Conservation (phyloP, 2,113 vertebrate genomes). For the Solenodon paradoxus region DNA sequence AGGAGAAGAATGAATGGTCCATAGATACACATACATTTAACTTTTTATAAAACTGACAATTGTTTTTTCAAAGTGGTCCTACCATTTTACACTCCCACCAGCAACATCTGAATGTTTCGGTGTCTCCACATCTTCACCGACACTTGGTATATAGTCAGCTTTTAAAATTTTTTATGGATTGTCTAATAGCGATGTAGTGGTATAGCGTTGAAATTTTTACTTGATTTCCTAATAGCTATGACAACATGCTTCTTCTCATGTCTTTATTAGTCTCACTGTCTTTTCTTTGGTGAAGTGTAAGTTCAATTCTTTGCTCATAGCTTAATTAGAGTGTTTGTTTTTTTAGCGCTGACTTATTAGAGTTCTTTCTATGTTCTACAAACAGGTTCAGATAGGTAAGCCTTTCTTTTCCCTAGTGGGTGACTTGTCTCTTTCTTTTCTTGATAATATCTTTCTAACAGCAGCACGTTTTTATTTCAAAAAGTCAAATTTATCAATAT, state of each 20-base stretch:
- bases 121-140: not conserved
- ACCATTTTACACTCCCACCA: not conserved
- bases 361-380: not conserved
- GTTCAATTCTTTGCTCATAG: not conserved
- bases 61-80: not conserved
- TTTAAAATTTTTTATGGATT: not conserved
- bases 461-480: not conserved
- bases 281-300: not conserved
- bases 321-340: not conserved
- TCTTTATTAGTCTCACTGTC: not conserved
- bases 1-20: not conserved
- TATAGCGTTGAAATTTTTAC: not conserved
- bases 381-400: not conserved
- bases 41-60: not conserved
- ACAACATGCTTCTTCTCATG: not conserved
- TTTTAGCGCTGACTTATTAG: not conserved
- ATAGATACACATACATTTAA: not conserved
- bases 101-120: not conserved
- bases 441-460: not conserved
- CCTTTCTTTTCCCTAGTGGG: not conserved
- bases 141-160: not conserved
- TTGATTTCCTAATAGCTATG: not conserved
- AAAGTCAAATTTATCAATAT: not conserved
- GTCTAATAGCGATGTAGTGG: not conserved
- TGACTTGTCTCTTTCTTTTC: not conserved